Base-by-base conservation (phyloP, 2,888 invertebrate genomes). In the Epinotia nisella region DNA sequence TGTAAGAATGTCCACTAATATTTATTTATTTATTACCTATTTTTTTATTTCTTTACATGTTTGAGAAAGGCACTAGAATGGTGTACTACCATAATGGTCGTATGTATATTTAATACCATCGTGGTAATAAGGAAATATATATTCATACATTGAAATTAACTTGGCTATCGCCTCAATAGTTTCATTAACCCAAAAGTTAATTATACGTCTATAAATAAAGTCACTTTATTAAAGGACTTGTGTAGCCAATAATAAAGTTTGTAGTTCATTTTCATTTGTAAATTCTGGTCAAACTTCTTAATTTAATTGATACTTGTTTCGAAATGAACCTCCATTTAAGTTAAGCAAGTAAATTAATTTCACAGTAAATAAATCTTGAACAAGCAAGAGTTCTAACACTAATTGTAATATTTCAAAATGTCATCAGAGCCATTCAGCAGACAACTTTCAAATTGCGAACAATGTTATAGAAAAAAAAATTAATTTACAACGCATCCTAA, bases 381-480 rank as follows among this genome's bases (percentile, higher is more conserved):
- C 66, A 67, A 35, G 4, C 58, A 41, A 19, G 60, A 35, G 9
- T 45, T 59, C 29, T 19, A 55, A 53, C 29, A 60, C 17, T 24
- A 71, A 59, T 66, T 53, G 51, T 59, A 60, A 53, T 59, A 61
- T 72, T 68, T 62, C 61, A 56, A 72, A 68, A 49, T 72, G 72
- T 61, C 67, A 61, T 56, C 72, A 61, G 51, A 24, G 55, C 66
- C 29, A 60, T 71, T 67, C 49, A 62, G 24, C 67, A 49, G 70
- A 21, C 24, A 72, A 68, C 72, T 72, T 72, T 68, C 67, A 49
- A 68, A 72, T 35, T 45, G 60, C 55, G 61, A 72, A 72, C 56
- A 67, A 70, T 60, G 24, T 13, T 29, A 35, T 35, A 35, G 35
- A 53, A 51, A n/a, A 41, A 55, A 61, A 67, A 55, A 61, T 66